Evolutionary conservation across 1,140 invertebrate species (phyloP), one percentile per base, ranked within the genome.

Genomic region (Aradophagus sp.): DNA sequence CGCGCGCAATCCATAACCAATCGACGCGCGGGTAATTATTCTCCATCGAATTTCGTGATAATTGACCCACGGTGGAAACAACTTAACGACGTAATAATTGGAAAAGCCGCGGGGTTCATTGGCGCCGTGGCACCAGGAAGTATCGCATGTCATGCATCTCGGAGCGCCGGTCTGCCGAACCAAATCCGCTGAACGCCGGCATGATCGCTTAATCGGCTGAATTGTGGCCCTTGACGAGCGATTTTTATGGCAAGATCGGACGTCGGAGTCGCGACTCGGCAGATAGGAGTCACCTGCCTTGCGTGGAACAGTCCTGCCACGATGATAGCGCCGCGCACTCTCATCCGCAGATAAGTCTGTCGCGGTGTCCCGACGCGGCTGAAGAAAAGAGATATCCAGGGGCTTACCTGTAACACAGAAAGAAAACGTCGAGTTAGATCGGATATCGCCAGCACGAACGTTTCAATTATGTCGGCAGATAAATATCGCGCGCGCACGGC

Each of bases 271-370:
- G 4, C 45, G 42, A 14, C 12, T 13, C 4, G n/a, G 7, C n/a
- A 50, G 52, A 73, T 65, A 63, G 42, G 53, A 56, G 29, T 53
- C 38, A 29, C 26, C 48, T 31, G 58, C 35, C 26, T 52, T 42
- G 48, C 52, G 16, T 16, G 50, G 53, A 53, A 53, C 52, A 52
- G 42, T 52, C 36, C 71, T 63, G 59, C 65, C 72, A 65, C n/a
- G 59, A 74, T 74, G 71, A 74, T 59, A 74, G 65, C 29, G 36
- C 56, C 45, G 65, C 59, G 65, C 38, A 63, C 66, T 74, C 50
- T 44, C 73, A 65, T 68, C 52, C 65, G 56, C 48, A 74, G 73
- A 71, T 74, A 74, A 74, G 67, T 71, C 36, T 42, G 61, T 61
- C 61, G 55, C 56, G 31, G 53, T 23, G 47, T 52, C 59, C 48